Conservation (phyloP, 2,113 vertebrate genomes). For the Uropsilus gracilis region DNA sequence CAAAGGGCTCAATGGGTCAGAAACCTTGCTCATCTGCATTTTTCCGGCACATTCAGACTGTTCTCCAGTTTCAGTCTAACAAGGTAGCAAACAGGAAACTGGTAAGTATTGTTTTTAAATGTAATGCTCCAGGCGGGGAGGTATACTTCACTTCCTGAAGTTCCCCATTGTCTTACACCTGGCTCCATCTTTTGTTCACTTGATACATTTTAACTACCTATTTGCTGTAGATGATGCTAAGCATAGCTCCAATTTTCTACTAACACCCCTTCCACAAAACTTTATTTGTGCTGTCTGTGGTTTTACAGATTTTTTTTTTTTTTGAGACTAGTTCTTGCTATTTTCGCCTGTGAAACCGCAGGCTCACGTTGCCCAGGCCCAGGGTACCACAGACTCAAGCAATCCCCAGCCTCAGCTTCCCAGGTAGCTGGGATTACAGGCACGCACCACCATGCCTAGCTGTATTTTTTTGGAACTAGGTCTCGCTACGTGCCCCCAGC, state of each 20-base stretch:
- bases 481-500: no score
- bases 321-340: no score
- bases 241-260: neutral
- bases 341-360: no score
- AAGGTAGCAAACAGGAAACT: neutral
- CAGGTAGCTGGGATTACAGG: no score
- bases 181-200: neutral
- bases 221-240: neutral
- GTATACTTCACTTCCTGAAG: neutral
- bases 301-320: neutral
- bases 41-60: neutral
- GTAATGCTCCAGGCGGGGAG: neutral
- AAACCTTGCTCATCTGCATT: neutral
- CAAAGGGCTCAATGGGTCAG: neutral
- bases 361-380: no score
- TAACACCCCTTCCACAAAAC: neutral
- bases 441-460: no score
- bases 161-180: neutral
- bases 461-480: no score
- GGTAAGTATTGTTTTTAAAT: neutral
- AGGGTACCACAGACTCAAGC: no score
- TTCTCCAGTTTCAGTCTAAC: neutral
- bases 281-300: neutral
- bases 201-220: neutral
- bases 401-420: no score